Evolutionary conservation across 2,797 vertebrate genomes (phyloP), one percentile per base, ranked within the genome.

Genomic region (Petrocephalus sullivani): DNA sequence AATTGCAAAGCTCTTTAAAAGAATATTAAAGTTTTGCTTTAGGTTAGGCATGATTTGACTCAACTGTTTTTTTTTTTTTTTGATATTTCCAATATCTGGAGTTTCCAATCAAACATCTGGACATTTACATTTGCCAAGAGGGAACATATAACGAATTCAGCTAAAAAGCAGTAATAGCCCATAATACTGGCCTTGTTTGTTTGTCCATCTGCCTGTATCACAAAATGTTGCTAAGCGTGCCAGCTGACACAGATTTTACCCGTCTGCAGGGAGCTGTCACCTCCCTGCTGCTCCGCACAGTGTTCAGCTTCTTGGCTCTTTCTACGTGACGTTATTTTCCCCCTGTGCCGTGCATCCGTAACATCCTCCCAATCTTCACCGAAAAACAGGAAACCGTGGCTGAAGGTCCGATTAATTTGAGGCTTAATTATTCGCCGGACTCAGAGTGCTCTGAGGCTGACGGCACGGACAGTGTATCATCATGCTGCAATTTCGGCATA

Each of bases 41-140:
- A 91, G 91, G 60, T 49, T 53, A 41, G n/a, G 78, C 90, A 89
- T 87, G 89, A 87, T 51, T 89, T 88, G 78, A 78, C 87, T 54
- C 56, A 58, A 87, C 85, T 88, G n/a, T 91, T 93, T 93, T 87
- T 88, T 90, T 78, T 83, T 41, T 83, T 41, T 46, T 92, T 92
- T 92, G 88, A 90, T 92, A 92, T 91, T 93, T 92, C 46, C 88
- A 89, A 89, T 90, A 90, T 89, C 91, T 91, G 87, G 87, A 10
- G 91, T 92, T 91, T 92, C 90, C 89, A 90, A 91, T 60, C 85
- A 90, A 87, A 93, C 89, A 92, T 91, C 88, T 91, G 89, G 75
- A 61, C 51, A 85, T 87, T 89, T 88, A 88, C 93, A 90, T 90
- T 92, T 91, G 90, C 78, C 85, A 90, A 91, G 91, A 89, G 90